Base-by-base conservation (phyloP, 2,888 invertebrate genomes). In the Diarsia rubi region DNA sequence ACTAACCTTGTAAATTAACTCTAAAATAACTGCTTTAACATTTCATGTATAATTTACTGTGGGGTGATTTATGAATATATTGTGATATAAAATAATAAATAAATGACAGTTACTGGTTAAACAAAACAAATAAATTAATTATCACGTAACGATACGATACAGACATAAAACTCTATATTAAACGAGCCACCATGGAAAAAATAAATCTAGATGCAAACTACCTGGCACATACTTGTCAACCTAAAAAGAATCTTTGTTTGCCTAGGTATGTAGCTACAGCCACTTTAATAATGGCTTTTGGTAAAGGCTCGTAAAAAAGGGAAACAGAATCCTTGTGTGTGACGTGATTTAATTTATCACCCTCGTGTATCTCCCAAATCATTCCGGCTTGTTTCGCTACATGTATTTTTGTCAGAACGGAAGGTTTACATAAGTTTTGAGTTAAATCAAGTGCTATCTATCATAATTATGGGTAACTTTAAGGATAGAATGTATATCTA, bases 271-370 rank as follows among this genome's bases (percentile, higher is more conserved):
- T 79, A 70, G 12, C 59, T 70, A 78, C 37, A 76, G 45, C 49
- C 62, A 60, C 64, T 81, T 75, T 78, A 78, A 81, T 83, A 78
- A 86, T 83, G 76, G 78, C 67, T 81, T 83, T 77, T 65, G 83
- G 69, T 68, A 49, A 65, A 73, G 72, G 21, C 70, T 78, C 75
- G 78, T 81, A 83, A 85, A 85, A 83, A 73, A 62, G 73, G 71
- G 59, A 74, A 78, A 76, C 72, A 69, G 57, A 76, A 71, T 75
- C 67, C 78, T 78, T 83, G 86, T 62, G 63, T 69, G 81, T 81
- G 86, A 86, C 81, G 73, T 81, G 69, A 85, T 81, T 83, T 86
- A 77, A 84, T 84, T 86, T 84, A 83, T 85, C 84, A 78, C 76
- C 62, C 44, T 24, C 37, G 64, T 45, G 65, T 73, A 80, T 71